Base-by-base conservation (phyloP, 1,140 invertebrate species). In the Amyelois transitella region DNA sequence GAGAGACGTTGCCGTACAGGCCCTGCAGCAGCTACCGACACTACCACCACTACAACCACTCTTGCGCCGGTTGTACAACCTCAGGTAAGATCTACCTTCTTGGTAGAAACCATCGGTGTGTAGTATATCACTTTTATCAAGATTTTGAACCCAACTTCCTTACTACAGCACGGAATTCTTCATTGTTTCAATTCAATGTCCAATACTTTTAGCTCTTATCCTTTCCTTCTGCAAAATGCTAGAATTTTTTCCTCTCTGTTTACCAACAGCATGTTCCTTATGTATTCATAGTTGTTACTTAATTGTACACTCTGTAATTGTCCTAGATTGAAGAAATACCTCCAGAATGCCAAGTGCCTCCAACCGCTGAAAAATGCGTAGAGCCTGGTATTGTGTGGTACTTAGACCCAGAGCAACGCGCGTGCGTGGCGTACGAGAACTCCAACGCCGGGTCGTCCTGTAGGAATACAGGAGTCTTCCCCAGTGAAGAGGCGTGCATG, bases 401-500 rank as follows among this genome's bases (percentile, higher is more conserved):
- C 83, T 88, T 91, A 52, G 93, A 93, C 62, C 73, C 81, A 25
- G 75, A 82, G 32, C 76, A 69, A 45, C 81, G 80, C 8, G 75
- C 84, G 2, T 90, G 90, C 1, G 92, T 93, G 43, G 68, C 84
- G n/a, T 95, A 95, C 69, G 77, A 91, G 54, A 90, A 91, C 65
- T 94, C 94, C 67, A 89, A 90, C n/a, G 93, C 93, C 58, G 92
- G 92, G 2, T 92, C 92, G 5, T 93, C 92, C 65, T 91, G 91
- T 58, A 93, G 94, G 19, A 94, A 95, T 77, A 94, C 93, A n/a
- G 96, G 95, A 82, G 90, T 92, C 55, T 97, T 95, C 86, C 76
- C 90, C 58, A 77, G 92, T 0, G 92, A 93, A 70, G 96, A 97
- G 75, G 93, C 95, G 52, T 97, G 96, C 74, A 92, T 96, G 73